These are phyloP conservation scores for Brenthis daphne DNA, from an alignment of 2,888 invertebrate species.

Conservation along the genomic window DNA sequence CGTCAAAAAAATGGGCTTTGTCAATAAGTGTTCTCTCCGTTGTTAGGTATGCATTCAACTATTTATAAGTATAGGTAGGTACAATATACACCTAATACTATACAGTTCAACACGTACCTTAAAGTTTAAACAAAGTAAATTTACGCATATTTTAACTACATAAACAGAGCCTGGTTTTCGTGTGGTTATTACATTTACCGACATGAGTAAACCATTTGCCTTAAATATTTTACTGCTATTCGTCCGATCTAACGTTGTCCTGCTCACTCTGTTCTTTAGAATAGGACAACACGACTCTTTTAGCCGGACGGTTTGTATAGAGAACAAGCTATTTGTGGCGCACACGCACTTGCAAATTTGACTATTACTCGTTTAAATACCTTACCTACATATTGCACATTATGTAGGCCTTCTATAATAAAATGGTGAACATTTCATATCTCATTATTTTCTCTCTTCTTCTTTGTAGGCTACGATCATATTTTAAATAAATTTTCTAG, in stretches of 20 bases:
- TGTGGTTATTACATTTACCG: slow-evolving; percentile 28
- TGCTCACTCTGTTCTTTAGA: slow-evolving; percentile 40
- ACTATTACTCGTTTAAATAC: slow-evolving; percentile 37
- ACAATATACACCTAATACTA: neutral
- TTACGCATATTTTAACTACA: slow-evolving; percentile 9
- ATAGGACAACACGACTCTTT: slow-evolving; percentile 38
- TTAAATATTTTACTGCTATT: slow-evolving; percentile 38
- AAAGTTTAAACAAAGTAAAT: slow-evolving; percentile 2
- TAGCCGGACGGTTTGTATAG: slow-evolving; percentile 37
- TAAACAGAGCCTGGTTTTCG: slow-evolving; percentile 9
- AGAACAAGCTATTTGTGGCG: slow-evolving; percentile 57
- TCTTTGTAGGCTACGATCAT: no score
- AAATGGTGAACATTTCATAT: neutral
- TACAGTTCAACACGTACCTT: neutral
- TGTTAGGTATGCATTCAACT: neutral
- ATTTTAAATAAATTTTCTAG: no score
- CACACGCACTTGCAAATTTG: slow-evolving; percentile 53
- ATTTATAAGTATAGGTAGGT: neutral
- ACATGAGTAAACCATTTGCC: slow-evolving; percentile 38
- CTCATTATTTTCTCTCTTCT: no score
- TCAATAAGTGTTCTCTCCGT: neutral
- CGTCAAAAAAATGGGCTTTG: slow-evolving; percentile 3
- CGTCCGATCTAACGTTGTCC: slow-evolving; percentile 35
- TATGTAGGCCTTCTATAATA: neutral
- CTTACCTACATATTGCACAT: slow-evolving; percentile 39